Conservation (phyloP, 2,113 vertebrate genomes). For the Mustelus asterias region DNA sequence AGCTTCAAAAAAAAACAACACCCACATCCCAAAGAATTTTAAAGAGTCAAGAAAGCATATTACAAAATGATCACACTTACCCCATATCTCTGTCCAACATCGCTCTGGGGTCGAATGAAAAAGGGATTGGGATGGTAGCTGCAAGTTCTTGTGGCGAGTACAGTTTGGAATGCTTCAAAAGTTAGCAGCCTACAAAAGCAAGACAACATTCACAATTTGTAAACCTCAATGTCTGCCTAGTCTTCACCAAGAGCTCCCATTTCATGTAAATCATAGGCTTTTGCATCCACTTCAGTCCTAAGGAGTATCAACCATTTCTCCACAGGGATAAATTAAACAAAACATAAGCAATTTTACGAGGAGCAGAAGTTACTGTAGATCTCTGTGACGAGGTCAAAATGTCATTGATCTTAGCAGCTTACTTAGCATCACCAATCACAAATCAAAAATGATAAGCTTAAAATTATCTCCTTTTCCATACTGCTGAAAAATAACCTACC, state of each 20-base stretch:
- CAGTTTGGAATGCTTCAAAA: slow-evolving; percentile 49
- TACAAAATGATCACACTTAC: slow-evolving; percentile 45
- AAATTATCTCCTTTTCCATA: background rate
- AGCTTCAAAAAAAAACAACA: background rate
- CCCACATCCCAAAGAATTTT: background rate
- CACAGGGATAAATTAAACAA: slow-evolving; percentile 52
- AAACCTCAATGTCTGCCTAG: slow-evolving; percentile 50
- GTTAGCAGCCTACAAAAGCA: slow-evolving; percentile 49
- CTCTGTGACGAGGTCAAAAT: slow-evolving; percentile 50
- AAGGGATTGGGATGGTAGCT: slow-evolving; percentile 35
- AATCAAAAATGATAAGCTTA: background rate
- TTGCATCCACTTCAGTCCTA: slow-evolving; percentile 53
- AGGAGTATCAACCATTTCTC: slow-evolving; percentile 49
- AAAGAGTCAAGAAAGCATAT: background rate
- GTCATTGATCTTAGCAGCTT: background rate
- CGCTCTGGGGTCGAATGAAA: slow-evolving; percentile 31
- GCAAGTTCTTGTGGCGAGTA: slow-evolving; percentile 42
- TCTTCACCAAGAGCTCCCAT: slow-evolving; percentile 54
- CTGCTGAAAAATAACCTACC: background rate
- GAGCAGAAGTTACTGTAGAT: slow-evolving; percentile 51
- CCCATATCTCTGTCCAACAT: slow-evolving; percentile 51
- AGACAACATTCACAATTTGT: slow-evolving; percentile 49
- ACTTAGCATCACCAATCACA: background rate
- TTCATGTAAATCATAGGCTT: slow-evolving; percentile 56
- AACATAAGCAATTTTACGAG: slow-evolving; percentile 50